Conservation (phyloP, 2,888 invertebrate species). For the Augiades crinisus region DNA sequence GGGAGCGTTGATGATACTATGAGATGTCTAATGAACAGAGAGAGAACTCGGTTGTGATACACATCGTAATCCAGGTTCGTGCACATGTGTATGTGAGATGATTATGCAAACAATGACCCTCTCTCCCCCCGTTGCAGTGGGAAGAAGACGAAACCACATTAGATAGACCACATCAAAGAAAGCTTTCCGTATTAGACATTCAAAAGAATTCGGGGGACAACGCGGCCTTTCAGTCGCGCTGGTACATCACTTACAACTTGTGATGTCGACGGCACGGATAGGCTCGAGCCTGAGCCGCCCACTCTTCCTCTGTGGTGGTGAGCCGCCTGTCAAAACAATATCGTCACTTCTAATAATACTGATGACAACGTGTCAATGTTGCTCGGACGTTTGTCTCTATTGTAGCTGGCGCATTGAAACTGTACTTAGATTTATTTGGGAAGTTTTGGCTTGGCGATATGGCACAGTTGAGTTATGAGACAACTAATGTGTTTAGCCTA, state of each 20-base stretch:
- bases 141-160: conserved; percentile 62
- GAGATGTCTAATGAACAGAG: conserved; percentile 57
- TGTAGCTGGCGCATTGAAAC: conserved; percentile 2
- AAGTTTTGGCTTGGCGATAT: conserved; percentile 22
- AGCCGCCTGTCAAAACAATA: conserved; percentile 79
- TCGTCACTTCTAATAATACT: conserved; percentile 51
- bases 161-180: conserved; percentile 65
- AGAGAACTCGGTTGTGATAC: conserved; percentile 47
- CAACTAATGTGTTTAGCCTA: background rate
- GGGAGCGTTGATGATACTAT: conserved; percentile 55
- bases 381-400: background rate
- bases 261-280: conserved; percentile 90
- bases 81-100: conserved; percentile 59
- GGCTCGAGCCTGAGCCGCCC: conserved; percentile 89
- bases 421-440: background rate
- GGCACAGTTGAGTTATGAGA: conserved; percentile 2
- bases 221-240: conserved; percentile 58
- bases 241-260: conserved; percentile 83
- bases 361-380: conserved; percentile 24
- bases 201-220: conserved; percentile 54
- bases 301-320: conserved; percentile 83
- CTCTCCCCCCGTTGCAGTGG: conserved; percentile 67
- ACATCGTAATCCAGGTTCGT: conserved; percentile 55
- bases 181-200: conserved; percentile 65
- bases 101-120: conserved; percentile 58